Evolutionary conservation across 2,888 invertebrate species (phyloP), one percentile per base, ranked within the genome.

Genomic region (Xanthia togata): DNA sequence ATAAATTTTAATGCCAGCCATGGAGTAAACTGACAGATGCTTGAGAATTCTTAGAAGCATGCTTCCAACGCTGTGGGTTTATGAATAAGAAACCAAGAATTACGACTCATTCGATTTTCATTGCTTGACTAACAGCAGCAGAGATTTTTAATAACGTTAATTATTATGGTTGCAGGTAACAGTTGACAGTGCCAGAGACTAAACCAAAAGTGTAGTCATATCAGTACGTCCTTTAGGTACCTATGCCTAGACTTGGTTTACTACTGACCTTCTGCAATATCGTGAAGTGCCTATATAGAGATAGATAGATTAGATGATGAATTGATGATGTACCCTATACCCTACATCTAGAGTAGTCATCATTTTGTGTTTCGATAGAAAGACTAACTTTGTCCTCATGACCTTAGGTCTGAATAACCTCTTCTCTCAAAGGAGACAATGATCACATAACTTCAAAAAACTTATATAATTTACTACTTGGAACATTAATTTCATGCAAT

Each of bases 1-100:
- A 74, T 83, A 77, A 60, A 72, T 74, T 70, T 63, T 50, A 74
- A 47, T 59, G n/a, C 23, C 12, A 50, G 47, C n/a, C 55, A 70
- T 70, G 47, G 20, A 35, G 63, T 41, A 65, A 20, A 69, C 47
- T 47, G 68, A 60, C 83, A 70, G 57, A 60, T 76, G 70, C 31
- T 60, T 57, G 12, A 69, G 26, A 69, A 70, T 71, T 76, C 63
- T 69, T 0, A 71, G 62, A 77, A 85, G 9, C 74, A 41, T 70
- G 62, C 57, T 78, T 23, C 63, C 35, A 60, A n/a, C 44, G 55
- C 55, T 20, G 26, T 59, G 53, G 23, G 20, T 57, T 73, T 79
- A 50, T 60, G 57, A 71, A 50, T 81, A 47, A 38, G 68, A 73
- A 79, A 73, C 38, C 26, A 23, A 47, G 41, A 44, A 72, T 62